phyloP scores from a whole-genome alignment of 2,888 invertebrate genomes.

The Adelognathus sp. region DNA sequence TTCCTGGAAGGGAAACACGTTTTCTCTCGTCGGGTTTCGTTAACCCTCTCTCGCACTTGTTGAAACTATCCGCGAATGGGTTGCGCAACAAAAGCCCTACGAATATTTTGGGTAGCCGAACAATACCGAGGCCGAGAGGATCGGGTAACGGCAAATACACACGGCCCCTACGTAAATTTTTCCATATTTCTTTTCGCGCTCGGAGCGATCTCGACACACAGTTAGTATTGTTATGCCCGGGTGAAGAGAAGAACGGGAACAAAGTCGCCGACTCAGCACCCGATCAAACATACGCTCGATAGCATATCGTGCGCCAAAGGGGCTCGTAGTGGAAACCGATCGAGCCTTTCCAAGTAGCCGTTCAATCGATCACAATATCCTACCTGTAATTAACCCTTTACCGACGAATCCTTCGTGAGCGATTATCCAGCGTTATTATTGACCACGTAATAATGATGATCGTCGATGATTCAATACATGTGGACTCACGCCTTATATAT shows the following conservation, averaged over 20 bases:
- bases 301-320: background rate
- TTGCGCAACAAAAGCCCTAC: slow-evolving; percentile 65
- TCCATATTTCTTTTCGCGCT: slow-evolving; percentile 17
- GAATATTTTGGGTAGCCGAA: slow-evolving; percentile 73
- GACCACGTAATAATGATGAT: slow-evolving; percentile 43
- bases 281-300: slow-evolving; percentile 6
- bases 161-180: slow-evolving; percentile 14
- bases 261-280: background rate
- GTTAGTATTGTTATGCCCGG: background rate
- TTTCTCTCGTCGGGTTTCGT: slow-evolving; percentile 53
- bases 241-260: background rate
- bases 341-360: slow-evolving; percentile 37
- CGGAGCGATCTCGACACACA: slow-evolving; percentile 7
- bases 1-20: slow-evolving; percentile 62
- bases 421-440: slow-evolving; percentile 34
- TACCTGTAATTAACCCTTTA: slow-evolving; percentile 47
- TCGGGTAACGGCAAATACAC: slow-evolving; percentile 62
- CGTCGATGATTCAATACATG: slow-evolving; percentile 48
- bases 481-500: slow-evolving; percentile 24
- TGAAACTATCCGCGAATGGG: slow-evolving; percentile 59
- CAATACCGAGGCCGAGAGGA: slow-evolving; percentile 63
- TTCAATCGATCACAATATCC: slow-evolving; percentile 48
- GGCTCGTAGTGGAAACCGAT: background rate
- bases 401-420: background rate
- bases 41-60: slow-evolving; percentile 33